phyloP scores from a whole-genome alignment of 2,888 invertebrate genomes.

The Dolichopus griseipennis region DNA sequence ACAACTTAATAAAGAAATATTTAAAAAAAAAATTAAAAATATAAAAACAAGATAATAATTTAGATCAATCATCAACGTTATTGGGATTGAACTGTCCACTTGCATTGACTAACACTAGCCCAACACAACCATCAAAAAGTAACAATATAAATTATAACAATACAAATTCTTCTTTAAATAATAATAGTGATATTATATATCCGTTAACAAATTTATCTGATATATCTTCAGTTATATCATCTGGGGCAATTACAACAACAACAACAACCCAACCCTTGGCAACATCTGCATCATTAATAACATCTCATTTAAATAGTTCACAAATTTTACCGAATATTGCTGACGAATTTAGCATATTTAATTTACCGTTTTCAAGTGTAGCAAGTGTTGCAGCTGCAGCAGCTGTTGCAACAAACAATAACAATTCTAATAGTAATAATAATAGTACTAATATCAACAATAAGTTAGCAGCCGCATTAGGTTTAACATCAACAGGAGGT shows the following conservation, averaged over 20 bases:
- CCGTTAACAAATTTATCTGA: neutral
- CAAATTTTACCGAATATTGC: neutral
- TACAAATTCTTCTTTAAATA: neutral
- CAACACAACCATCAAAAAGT: neutral
- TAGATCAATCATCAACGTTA: conserved; percentile 7
- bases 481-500: conserved; percentile 16
- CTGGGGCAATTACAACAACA: conserved; percentile 19
- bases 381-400: conserved; percentile 2
- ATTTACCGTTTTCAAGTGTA: neutral
- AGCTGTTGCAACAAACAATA: neutral
- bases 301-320: conserved; percentile 9
- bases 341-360: conserved; percentile 8
- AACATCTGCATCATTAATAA: neutral
- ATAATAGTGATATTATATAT: neutral
- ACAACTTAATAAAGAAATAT: too few species aligned
- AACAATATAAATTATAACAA: neutral
- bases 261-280: neutral
- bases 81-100: neutral
- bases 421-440: neutral
- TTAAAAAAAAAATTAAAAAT: too few species aligned
- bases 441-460: conserved; percentile 15
- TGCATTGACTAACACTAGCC: neutral
- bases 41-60: too few species aligned
- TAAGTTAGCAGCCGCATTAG: conserved; percentile 20
- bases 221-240: conserved; percentile 12